A percentile compares a stretch with the other conserved stretches of the same genome.
phyloP scores from a whole-genome alignment of 30 jellyfish, hydroid and myxozoan genomes.

The Hydractinia symbiolongicarpus region DNA sequence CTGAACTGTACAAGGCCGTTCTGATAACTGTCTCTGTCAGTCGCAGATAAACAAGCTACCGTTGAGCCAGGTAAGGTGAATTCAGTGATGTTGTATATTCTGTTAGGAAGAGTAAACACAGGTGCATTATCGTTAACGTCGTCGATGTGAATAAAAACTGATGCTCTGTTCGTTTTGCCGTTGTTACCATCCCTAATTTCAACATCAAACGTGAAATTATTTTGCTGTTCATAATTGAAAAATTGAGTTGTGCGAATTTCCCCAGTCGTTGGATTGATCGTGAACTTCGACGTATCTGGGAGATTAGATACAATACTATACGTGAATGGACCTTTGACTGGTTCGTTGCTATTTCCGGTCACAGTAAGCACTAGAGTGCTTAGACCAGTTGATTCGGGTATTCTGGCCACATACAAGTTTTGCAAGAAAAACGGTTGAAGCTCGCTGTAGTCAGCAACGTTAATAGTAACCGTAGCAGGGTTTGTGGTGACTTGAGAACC shows the following conservation, averaged over 20 bases:
- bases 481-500: conserved; percentile 38
- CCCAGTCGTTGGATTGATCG: conserved; percentile 59
- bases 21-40: conserved; percentile 61
- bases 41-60: conserved; percentile 51
- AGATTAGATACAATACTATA: conserved; percentile 42
- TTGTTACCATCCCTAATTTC: conserved; percentile 53
- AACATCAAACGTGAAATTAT: conserved; percentile 45
- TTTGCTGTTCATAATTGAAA: conserved; percentile 59
- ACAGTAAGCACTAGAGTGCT: conserved; percentile 46
- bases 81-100: conserved; percentile 53
- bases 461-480: conserved; percentile 54
- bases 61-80: conserved; percentile 63
- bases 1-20: conserved; percentile 46
- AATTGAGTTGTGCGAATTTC: conserved; percentile 25
- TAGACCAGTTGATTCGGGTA: conserved; percentile 47
- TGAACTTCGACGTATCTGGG: conserved; percentile 38
- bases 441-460: conserved; percentile 46
- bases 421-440: conserved; percentile 66
- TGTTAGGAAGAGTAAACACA: conserved; percentile 26
- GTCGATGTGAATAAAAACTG: conserved; percentile 45
- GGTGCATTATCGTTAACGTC: conserved; percentile 88
- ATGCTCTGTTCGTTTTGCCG: conserved; percentile 56
- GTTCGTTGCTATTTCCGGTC: conserved; percentile 37
- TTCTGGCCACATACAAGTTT: conserved; percentile 31
- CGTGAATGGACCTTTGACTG: conserved; percentile 48